Evolutionary conservation across 2,888 invertebrate species (phyloP).

Genomic region (Sussaba pulchella): DNA sequence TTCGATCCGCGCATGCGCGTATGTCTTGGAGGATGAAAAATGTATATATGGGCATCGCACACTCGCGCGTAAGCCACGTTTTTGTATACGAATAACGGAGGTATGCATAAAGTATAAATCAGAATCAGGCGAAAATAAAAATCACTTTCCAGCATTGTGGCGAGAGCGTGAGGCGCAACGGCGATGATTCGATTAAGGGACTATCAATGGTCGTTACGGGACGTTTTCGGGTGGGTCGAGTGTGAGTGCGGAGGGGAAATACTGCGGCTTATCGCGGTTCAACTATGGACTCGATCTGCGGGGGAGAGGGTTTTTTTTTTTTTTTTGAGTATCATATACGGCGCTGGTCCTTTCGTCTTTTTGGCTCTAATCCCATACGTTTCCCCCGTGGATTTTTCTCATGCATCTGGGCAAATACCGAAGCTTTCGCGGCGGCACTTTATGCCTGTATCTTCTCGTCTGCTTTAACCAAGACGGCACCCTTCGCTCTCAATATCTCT

Average conservation of each 20-base stretch:
- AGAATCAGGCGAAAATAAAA: constrained; percentile 83
- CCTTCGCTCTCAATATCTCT: constrained; percentile 3
- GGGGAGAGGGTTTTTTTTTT: too few species aligned
- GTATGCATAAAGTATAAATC: constrained; percentile 78
- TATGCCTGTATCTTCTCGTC: constrained; percentile 61
- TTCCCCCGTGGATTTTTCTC: constrained; percentile 57
- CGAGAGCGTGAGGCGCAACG: constrained; percentile 61
- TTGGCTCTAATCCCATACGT: constrained; percentile 70
- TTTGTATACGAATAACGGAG: constrained; percentile 37
- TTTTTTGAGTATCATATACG: constrained; percentile 51
- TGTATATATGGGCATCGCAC: constrained; percentile 44
- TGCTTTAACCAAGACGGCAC: constrained; percentile 30
- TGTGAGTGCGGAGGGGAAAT: constrained; percentile 63
- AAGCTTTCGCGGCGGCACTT: constrained; percentile 46
- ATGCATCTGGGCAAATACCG: constrained; percentile 23
- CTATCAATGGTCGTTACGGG: constrained; percentile 83
- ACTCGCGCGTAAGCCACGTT: constrained; percentile 58
- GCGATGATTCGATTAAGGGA: constrained; percentile 82
- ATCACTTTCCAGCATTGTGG: constrained; percentile 84
- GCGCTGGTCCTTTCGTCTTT: constrained; percentile 60
- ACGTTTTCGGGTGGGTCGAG: constrained; percentile 65
- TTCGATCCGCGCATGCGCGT: constrained; percentile 13
- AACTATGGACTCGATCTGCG: constrained; percentile 75
- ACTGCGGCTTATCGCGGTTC: constrained; percentile 79
- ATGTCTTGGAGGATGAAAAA: constrained; percentile 2